Conservation (phyloP, 2,113 vertebrate genomes). For the Crocuta crocuta region DNA sequence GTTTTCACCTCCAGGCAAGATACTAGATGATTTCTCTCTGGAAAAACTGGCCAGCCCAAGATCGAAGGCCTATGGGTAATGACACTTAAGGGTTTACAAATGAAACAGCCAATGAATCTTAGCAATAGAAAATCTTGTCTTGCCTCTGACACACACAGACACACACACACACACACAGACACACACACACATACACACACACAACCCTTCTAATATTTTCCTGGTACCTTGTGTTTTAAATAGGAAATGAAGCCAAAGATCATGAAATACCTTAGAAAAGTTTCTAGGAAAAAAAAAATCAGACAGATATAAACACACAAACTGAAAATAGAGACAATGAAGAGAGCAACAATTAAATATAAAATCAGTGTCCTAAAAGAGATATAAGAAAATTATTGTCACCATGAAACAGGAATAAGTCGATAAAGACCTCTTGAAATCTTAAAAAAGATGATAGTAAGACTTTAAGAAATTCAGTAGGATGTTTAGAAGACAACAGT, state of each 20-base stretch:
- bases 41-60: neutral
- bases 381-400: neutral
- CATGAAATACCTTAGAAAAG: neutral
- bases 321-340: neutral
- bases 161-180: neutral
- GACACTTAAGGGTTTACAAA: neutral
- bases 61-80: neutral
- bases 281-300: neutral
- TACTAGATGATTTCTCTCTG: neutral
- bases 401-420: neutral
- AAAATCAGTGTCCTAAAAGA: neutral
- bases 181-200: neutral
- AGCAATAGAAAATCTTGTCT: neutral
- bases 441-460: neutral
- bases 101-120: neutral
- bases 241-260: slow-evolving; percentile 18
- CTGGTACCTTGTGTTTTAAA: neutral
- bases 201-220: neutral
- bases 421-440: neutral
- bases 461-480: slow-evolving; percentile 7
- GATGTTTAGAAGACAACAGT: neutral
- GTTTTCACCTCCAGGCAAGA: neutral
- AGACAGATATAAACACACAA: neutral
- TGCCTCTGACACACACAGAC: neutral
- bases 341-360: neutral